phyloP scores from a whole-genome alignment of 2,113 vertebrate species.

The Nothocercus nigrocapillus region DNA sequence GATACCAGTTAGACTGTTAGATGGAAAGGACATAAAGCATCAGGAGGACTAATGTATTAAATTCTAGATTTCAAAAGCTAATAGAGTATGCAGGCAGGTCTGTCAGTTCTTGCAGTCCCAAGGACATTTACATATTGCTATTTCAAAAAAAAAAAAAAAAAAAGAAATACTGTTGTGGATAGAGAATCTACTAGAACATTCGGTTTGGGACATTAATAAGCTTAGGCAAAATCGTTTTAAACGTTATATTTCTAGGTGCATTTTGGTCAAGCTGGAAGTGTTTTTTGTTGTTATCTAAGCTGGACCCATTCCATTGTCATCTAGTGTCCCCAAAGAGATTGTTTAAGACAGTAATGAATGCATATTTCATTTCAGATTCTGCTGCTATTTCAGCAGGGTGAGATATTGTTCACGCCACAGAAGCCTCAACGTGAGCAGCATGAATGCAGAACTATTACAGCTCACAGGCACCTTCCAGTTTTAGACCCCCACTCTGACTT shows the following conservation, averaged over 20 bases:
- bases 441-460: not conserved
- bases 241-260: not conserved
- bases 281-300: not conserved
- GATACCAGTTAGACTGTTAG: not conserved
- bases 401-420: not conserved
- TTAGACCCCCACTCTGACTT: not conserved
- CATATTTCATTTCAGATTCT: conserved; percentile 22
- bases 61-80: not conserved
- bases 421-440: not conserved
- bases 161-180: not conserved
- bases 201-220: not conserved
- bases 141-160: not conserved
- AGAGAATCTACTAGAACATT: not conserved
- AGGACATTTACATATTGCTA: not conserved
- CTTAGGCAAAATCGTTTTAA: not conserved
- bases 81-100: not conserved
- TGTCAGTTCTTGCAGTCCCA: not conserved
- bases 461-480: not conserved
- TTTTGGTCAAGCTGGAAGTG: not conserved
- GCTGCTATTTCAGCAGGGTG: not conserved
- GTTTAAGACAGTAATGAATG: not conserved
- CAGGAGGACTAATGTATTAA: not conserved
- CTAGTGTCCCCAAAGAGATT: not conserved
- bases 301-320: not conserved
- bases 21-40: not conserved